Conservation (phyloP, 2,113 vertebrate species). For the Boulengeromyrus knoepffleri region DNA sequence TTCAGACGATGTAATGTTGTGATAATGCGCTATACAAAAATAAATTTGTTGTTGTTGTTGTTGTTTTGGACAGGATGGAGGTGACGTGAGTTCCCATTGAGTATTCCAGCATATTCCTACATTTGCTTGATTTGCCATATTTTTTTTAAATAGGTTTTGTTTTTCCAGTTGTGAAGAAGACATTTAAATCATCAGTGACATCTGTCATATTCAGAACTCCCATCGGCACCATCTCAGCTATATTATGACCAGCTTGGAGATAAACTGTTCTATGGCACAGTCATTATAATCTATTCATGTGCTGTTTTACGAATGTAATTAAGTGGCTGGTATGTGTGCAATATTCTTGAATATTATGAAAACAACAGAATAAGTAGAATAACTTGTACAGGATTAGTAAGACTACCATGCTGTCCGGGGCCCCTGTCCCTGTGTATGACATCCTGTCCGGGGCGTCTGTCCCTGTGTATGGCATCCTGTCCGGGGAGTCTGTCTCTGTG, state of each 20-base stretch:
- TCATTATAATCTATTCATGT: neutral
- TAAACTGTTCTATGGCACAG: neutral
- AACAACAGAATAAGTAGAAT: neutral
- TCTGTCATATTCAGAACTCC: neutral
- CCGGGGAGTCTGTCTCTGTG: too few relatives aligned
- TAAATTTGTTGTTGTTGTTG: too few relatives aligned
- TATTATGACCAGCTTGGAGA: neutral
- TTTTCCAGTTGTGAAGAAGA: neutral
- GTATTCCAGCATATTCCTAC: neutral
- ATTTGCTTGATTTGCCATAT: neutral
- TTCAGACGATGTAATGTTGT: too few relatives aligned
- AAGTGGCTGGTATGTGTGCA: neutral
- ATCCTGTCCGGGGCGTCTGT: too few relatives aligned
- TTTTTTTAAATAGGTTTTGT: neutral
- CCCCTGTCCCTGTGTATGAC: too few relatives aligned
- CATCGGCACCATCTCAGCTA: neutral
- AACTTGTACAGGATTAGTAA: neutral
- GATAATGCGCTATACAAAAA: too few relatives aligned
- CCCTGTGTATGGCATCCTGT: accelerated
- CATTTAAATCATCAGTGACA: neutral
- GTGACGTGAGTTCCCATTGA: neutral
- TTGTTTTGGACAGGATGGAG: neutral
- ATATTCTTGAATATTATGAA: neutral
- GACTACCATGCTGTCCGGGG: neutral
- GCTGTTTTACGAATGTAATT: neutral